Evolutionary conservation across 2,797 vertebrate genomes (phyloP), one percentile per base, ranked within the genome.

Genomic region (Macroramphosus scolopax): DNA sequence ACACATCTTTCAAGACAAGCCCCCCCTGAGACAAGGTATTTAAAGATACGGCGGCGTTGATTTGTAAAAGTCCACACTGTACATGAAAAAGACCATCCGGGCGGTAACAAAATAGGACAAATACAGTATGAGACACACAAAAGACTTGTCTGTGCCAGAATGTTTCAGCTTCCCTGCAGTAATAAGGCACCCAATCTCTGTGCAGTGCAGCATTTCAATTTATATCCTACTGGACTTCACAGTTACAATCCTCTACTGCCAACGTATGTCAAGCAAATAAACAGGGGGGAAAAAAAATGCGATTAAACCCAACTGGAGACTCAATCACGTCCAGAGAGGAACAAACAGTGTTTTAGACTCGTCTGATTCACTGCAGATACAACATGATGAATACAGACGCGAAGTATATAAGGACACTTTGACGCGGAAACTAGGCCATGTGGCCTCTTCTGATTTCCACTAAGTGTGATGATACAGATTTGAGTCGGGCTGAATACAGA

Each of bases 341-440:
- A 29, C 25, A n/a, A n/a, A 35, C 38, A 68, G 24, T 22, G 36
- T 39, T 24, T 22, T 30, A 17, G 40, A 41, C 30, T 41, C 5
- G 8, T 3, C 5, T 29, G 55, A 51, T 32, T 55, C 32, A 35
- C 30, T 20, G 17, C 15, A 28, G 31, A 34, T 49, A 4, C 12
- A 8, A 38, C 6, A 17, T 36, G 24, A 40, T 15, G 39, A 59
- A 61, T 40, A 20, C n/a, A 37, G n/a, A 31, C 42, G 43, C 28
- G 3, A 3, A 22, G n/a, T 38, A 46, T 42, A 38, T 63, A 54
- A 72, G 48, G 63, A 50, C 41, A 69, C 42, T 37, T 60, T 25
- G 50, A 69, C 40, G 47, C 62, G 37, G 50, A 50, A 55, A 73
- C 56, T 63, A 58, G 51, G 40, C 28, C 35, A 47, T 9, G 6